These are phyloP conservation scores for Eumacrocentrus americanus DNA, from an alignment of 2,888 invertebrate species.

Conservation along the genomic window DNA sequence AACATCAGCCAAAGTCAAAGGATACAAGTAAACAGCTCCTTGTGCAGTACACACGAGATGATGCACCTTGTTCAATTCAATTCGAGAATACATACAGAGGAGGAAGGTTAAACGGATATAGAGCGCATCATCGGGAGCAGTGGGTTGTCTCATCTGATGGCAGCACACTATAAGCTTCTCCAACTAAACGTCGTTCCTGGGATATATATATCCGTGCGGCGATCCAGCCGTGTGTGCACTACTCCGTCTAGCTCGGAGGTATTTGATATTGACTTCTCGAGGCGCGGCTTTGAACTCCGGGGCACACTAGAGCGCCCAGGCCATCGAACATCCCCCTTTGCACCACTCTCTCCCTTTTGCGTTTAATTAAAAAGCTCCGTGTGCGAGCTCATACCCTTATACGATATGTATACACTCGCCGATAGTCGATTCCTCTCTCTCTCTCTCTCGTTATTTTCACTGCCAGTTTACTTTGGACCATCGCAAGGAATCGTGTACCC, in stretches of 20 bases:
- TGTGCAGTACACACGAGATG: constrained; percentile 7
- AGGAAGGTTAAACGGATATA: constrained; percentile 2
- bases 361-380: constrained; percentile 55
- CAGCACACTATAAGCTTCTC: constrained; percentile 23
- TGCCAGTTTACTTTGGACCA: not conserved
- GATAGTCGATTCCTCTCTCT: constrained; percentile 22
- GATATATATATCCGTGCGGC: constrained; percentile 30
- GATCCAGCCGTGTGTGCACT: constrained; percentile 30
- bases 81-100: not conserved
- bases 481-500: too few relatives aligned
- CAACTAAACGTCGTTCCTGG: constrained; percentile 34
- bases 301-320: constrained; percentile 16
- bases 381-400: constrained; percentile 33
- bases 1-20: too few relatives aligned
- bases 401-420: constrained; percentile 28
- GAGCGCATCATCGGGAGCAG: too few relatives aligned
- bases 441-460: not conserved
- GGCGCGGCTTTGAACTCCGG: constrained; percentile 43
- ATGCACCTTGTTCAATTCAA: constrained; percentile 25
- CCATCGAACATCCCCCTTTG: constrained; percentile 18
- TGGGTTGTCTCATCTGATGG: constrained; percentile 20
- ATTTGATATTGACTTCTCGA: constrained; percentile 62
- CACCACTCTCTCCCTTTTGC: constrained; percentile 34
- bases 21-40: not conserved
- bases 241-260: constrained; percentile 57